Evolutionary conservation across 1,140 invertebrate species (phyloP), one percentile per base, ranked within the genome.

Genomic region (Caenorhabditis brenneri): DNA sequence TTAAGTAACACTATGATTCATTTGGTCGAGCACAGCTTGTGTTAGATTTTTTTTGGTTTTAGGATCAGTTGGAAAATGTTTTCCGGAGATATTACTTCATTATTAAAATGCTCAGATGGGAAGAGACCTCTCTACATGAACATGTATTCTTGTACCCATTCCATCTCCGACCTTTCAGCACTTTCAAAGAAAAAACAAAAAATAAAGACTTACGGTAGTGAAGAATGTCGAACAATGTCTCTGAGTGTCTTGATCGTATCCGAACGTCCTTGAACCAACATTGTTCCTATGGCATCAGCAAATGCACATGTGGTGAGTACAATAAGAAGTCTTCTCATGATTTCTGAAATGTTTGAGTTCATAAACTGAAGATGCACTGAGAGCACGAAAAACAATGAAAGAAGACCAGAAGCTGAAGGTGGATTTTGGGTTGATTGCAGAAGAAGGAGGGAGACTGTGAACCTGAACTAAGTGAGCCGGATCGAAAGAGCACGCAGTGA

Each of bases 251-350:
- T 58, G n/a, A 82, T 58, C 10, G 81, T 82, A 39, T 82, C 81
- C 15, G 81, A 9, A 7, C 81, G 39, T 82, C 81, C 81, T 29
- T 82, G 81, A 33, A 82, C 81, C 81, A 82, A 46, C 46, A 82
- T 82, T 46, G 55, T 82, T 58, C 55, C 81, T 29, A 82, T 46
- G 81, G 55, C 81, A 69, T 58, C 60, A 29, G 81, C 58, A n/a
- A 82, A 65, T 10, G 60, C 81, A 39, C 55, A 58, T 19, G 81
- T 82, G 36, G 60, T 58, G 15, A 82, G 58, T 7, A 82, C 55
- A 60, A 82, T 74, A 10, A 74, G 65, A 1, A 74, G 36, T n/a
- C 65, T 29, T 74, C 36, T 74, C 65, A 74, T 74, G n/a, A 24
- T 65, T 36, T 65, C 58, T 65, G 29, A 65, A 65, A 65, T 65